Evolutionary conservation across 2,888 invertebrate genomes (phyloP), one percentile per base, ranked within the genome.

Genomic region (Rhingia campestris): DNA sequence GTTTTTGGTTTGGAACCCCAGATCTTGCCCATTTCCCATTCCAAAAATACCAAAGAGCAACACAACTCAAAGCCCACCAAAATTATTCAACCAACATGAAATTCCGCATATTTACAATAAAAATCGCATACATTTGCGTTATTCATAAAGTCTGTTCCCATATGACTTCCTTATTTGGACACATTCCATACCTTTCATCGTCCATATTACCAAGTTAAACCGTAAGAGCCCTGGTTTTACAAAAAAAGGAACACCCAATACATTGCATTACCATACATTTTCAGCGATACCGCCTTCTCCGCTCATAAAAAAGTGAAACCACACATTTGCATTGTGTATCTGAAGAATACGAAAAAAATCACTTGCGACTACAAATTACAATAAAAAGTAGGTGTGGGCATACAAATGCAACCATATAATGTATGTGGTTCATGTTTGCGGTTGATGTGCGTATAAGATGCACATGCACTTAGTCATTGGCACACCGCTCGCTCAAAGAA

Each of bases 271-370:
- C 30, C 39, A 39, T 64, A 5, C 14, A 66, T 37, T 59, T 66
- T 43, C 41, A 22, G 22, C 14, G 14, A 32, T 12, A 49, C 37
- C 37, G 53, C 35, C n/a, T 49, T 49, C 39, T 47, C 66, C 22
- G 39, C 39, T 54, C 10, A 63, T 58, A 74, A 80, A 74, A 80
- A 74, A 74, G 74, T 80, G 80, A 74, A 80, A 80, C 63, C 63
- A 35, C 74, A 45, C 54, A 61, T 67, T 73, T 80, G 3, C 41
- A 66, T 61, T 43, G 22, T 49, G 43, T 45, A 45, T 10, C 4
- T 49, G 5, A 30, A 6, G 10, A 32, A 10, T 6, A 35, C 6
- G 49, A 12, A 45, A 45, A 59, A 54, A 54, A 61, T 14, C 59
- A 69, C 61, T 54, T 47, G 22, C 22, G 2, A 22, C 22, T 22